These are phyloP conservation scores for Poliocrania exsul DNA, from an alignment of 2,797 vertebrate species.

Conservation along the genomic window DNA sequence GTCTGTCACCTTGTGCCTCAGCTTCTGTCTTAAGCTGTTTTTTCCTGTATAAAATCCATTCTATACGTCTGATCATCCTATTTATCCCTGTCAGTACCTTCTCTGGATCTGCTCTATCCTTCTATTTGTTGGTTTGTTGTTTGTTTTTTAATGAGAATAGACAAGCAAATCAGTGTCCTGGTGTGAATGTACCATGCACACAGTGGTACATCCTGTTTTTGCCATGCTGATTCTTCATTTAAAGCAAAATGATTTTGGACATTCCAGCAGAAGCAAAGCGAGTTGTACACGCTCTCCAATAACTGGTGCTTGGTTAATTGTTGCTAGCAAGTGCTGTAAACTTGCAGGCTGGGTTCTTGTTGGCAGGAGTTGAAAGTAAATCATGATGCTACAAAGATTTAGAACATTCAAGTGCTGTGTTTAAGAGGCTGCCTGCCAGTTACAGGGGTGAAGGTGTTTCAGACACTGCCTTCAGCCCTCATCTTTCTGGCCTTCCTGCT, in stretches of 20 bases:
- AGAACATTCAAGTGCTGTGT: background rate
- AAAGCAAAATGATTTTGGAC: background rate
- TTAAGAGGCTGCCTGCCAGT: background rate
- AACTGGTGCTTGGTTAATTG: background rate
- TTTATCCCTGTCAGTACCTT: background rate
- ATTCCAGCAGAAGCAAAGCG: background rate
- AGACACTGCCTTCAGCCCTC: background rate
- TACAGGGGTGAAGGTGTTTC: background rate
- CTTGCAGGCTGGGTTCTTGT: background rate
- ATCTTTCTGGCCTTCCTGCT: background rate
- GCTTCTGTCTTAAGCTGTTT: background rate
- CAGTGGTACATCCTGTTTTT: background rate
- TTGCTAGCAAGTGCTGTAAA: slow-evolving; percentile 30
- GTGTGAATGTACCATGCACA: background rate
- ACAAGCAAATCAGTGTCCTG: background rate
- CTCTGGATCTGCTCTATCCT: background rate
- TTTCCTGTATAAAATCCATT: background rate
- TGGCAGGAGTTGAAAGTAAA: slow-evolving; percentile 51
- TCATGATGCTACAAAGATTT: background rate
- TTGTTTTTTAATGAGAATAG: background rate
- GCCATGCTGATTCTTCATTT: background rate
- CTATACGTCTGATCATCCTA: background rate
- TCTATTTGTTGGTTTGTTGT: background rate
- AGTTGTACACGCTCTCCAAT: background rate
- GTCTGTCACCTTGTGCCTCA: background rate